These are phyloP conservation scores for Setophaga kirtlandii DNA, from an alignment of 2,113 vertebrate genomes.

Conservation along the genomic window DNA sequence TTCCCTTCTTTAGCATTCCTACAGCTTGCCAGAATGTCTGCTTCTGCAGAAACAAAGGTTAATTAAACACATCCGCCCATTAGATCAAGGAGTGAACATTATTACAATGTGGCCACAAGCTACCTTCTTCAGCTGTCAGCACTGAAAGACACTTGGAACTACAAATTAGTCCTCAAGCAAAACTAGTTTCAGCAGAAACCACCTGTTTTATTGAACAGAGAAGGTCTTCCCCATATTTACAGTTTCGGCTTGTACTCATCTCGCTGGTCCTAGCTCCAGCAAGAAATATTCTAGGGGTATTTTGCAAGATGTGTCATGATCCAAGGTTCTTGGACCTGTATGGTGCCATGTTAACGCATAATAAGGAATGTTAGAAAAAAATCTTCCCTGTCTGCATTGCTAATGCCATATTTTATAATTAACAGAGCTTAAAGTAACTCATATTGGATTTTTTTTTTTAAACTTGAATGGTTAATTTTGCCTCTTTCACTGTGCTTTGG, in stretches of 20 bases:
- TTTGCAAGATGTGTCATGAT: not conserved
- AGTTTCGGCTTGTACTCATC: not conserved
- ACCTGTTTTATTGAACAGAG: constrained; percentile 11
- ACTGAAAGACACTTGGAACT: constrained; percentile 58
- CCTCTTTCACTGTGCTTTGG: not conserved
- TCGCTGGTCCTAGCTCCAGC: not conserved
- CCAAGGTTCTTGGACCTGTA: not conserved
- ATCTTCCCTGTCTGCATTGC: not conserved
- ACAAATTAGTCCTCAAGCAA: constrained; percentile 38
- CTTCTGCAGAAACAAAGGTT: constrained; percentile 60
- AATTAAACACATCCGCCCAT: constrained; percentile 66
- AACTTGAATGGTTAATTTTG: not conserved
- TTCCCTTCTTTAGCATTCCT: constrained; percentile 36
- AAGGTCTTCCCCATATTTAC: not conserved
- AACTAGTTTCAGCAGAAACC: constrained; percentile 52
- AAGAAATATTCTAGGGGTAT: not conserved
- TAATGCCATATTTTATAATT: constrained; percentile 4
- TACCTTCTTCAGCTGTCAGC: constrained; percentile 62
- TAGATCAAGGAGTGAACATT: constrained; percentile 43
- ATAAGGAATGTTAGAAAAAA: not conserved
- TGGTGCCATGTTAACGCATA: not conserved
- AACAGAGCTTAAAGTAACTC: not conserved
- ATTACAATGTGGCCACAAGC: constrained; percentile 42
- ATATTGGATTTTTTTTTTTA: not conserved
- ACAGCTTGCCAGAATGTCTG: constrained; percentile 48